Evolutionary conservation across 2,888 invertebrate species (phyloP).

Genomic region (Odontomyia ornata): DNA sequence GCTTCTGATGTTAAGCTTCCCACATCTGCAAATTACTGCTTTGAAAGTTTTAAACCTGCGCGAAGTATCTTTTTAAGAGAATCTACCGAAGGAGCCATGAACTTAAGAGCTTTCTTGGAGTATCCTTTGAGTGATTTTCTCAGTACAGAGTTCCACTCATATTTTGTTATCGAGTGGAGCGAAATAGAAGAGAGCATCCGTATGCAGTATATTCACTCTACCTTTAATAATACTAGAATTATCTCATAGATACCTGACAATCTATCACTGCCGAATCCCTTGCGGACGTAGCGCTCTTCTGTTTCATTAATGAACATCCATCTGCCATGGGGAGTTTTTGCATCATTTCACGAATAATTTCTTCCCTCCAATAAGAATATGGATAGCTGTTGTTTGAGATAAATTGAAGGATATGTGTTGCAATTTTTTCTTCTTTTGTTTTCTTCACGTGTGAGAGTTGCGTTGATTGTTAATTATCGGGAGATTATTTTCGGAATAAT

Average conservation of each 20-base stretch:
- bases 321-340: neutral
- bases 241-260: neutral
- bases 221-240: neutral
- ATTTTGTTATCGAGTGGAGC: neutral
- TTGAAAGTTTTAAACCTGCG: neutral
- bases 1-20: neutral
- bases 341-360: neutral
- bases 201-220: neutral
- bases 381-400: neutral
- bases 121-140: neutral
- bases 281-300: neutral
- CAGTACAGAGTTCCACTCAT: neutral
- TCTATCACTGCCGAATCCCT: neutral
- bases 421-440: too few relatives aligned
- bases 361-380: neutral
- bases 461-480: too few relatives aligned
- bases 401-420: too few relatives aligned
- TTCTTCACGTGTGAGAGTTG: too few relatives aligned
- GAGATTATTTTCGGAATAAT: too few relatives aligned
- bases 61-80: neutral
- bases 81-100: neutral
- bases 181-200: neutral
- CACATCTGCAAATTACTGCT: neutral
- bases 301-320: slow-evolving; percentile 5
- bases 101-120: neutral